Percentiles rank a stretch among this genome's conserved stretches.
These are phyloP conservation scores for Cynopterus sphinx DNA, from an alignment of 2,797 vertebrate genomes.

Conservation along the genomic window DNA sequence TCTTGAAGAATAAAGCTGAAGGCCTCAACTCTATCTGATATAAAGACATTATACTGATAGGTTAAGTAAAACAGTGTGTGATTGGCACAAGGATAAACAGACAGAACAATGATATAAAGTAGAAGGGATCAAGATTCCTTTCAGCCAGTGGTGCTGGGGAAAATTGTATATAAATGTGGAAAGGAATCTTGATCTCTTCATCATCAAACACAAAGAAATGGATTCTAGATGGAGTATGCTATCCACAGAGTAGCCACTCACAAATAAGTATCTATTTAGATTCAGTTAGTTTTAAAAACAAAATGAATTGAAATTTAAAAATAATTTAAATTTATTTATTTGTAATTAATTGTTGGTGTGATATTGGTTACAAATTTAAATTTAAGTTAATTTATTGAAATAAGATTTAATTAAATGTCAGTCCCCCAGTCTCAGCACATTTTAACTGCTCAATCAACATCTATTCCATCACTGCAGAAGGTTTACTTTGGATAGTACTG, in stretches of 20 bases:
- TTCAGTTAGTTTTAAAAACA: background rate
- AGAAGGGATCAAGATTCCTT: background rate
- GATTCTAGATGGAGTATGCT: background rate
- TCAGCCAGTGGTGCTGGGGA: background rate
- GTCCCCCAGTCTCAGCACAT: background rate
- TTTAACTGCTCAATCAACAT: background rate
- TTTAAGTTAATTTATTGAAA: background rate
- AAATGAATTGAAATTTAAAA: background rate
- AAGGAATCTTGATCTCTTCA: background rate
- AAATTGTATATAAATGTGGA: background rate
- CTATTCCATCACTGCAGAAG: background rate
- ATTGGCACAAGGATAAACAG: background rate
- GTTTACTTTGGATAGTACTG: background rate
- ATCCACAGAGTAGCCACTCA: background rate
- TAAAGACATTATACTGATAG: background rate
- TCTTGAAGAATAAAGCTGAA: background rate
- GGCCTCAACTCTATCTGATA: background rate
- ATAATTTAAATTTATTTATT: background rate
- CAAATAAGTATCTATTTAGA: background rate
- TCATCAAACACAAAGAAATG: background rate
- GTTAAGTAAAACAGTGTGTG: background rate
- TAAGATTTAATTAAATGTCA: background rate
- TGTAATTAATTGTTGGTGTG: too few species aligned
- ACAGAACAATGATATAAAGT: background rate
- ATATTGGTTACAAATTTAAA: background rate